These are phyloP conservation scores for Rallus crepitans DNA, from an alignment of 2,797 vertebrate species.

Conservation along the genomic window DNA sequence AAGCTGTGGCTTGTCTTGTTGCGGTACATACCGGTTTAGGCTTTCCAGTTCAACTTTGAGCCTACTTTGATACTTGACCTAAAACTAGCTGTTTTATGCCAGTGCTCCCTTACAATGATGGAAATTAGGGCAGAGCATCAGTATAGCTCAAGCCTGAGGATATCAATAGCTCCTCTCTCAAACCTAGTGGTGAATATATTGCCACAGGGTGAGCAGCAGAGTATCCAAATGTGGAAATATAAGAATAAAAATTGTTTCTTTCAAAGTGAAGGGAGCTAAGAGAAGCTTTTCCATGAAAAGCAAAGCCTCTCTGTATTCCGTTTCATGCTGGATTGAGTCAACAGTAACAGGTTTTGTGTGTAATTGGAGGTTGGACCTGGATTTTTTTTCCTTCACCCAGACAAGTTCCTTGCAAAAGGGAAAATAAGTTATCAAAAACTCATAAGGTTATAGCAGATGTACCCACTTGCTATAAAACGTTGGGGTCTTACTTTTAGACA, in stretches of 20 bases:
- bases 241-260: background rate
- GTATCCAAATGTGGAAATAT: background rate
- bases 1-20: background rate
- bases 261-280: background rate
- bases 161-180: background rate
- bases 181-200: background rate
- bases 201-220: background rate
- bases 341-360: background rate
- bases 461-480: background rate
- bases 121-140: background rate
- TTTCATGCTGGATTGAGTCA: background rate
- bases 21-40: background rate
- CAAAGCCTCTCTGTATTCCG: background rate
- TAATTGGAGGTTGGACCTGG: background rate
- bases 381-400: background rate
- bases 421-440: background rate
- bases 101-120: background rate
- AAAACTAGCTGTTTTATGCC: background rate
- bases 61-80: background rate
- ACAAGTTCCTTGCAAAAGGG: background rate
- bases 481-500: background rate
- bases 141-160: background rate
- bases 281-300: background rate
- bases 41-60: background rate
- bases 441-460: background rate